Percentiles rank a stretch among this genome's conserved stretches.
phyloP scores from a whole-genome alignment of 2,113 vertebrate genomes.

The Lycaon pictus region DNA sequence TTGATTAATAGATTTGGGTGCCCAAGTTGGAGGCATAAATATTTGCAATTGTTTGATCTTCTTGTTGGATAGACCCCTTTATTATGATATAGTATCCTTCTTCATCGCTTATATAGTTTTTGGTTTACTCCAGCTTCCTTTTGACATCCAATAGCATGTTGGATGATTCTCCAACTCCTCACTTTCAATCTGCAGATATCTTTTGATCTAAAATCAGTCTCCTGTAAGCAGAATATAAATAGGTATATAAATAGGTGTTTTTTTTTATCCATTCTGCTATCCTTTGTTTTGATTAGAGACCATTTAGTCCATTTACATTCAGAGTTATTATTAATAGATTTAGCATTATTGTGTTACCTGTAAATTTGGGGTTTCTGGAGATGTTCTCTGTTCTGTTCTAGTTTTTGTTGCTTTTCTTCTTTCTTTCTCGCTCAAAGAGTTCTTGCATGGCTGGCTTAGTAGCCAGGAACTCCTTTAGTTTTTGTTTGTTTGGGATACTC shows the following conservation, averaged over 20 bases:
- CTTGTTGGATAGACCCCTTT: background rate
- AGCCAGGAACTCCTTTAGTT: no score
- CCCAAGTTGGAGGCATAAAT: background rate
- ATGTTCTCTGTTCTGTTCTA: no score
- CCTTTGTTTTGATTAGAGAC: no score
- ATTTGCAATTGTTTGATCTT: background rate
- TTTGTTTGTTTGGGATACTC: no score
- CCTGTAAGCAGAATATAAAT: background rate
- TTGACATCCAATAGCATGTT: background rate
- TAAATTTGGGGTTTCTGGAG: no score
- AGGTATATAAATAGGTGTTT: background rate
- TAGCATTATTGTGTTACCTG: no score
- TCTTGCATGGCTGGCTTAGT: no score
- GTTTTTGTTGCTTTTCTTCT: no score
- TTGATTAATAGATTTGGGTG: background rate
- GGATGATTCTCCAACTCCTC: background rate
- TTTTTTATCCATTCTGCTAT: background rate
- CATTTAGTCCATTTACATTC: no score
- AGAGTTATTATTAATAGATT: no score
- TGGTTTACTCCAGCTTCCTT: background rate
- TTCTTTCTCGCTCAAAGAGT: no score
- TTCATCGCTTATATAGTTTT: background rate
- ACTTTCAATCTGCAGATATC: background rate
- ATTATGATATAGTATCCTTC: background rate
- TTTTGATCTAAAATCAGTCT: background rate